Evolutionary conservation across 35 echinoderm and acorn worm species (phyloP), one percentile per base, ranked within the genome.

Genomic region (Anneissia japonica): DNA sequence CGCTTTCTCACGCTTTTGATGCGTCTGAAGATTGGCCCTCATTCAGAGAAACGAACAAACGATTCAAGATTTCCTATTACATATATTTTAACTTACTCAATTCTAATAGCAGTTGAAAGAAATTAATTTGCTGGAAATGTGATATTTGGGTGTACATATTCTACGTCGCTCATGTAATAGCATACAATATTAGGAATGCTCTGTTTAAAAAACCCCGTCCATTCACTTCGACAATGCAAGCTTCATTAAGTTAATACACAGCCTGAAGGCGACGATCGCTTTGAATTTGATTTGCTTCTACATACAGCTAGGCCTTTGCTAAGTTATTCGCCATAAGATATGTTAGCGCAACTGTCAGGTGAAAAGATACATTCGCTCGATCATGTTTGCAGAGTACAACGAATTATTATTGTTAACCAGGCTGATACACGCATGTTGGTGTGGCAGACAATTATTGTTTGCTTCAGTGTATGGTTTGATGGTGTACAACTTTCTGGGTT

Each of bases 221-320:
- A 64, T 64, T 64, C 51, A 64, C 5, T 16, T 64, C 51, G 6
- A 64, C 51, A 64, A 64, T 64, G 51, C 51, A 64, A 64, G 51
- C 51, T 64, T 64, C 51, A 64, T 64, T 64, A 64, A 64, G 51
- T 64, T 64, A 64, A 64, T 64, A 64, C 51, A 64, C 51, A 64
- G 51, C 51, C 51, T 64, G 19, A 64, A 64, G 51, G 51, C 51
- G 51, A 64, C 5, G 5, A 64, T 9, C 51, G 11, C 51, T 64
- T 16, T 64, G 51, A 64, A 64, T 64, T 64, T 12, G 51, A 64
- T 64, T 64, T 64, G 11, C 19, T 64, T 23, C 11, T 64, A 12
- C 21, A 23, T 12, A 23, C 19, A 64, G 51, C 7, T 64, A 23
- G 51, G 21, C 19, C 51, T 64, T n/a, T 23, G 5, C 51, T 64